A percentile compares a stretch with the other conserved stretches of the same genome.
Evolutionary conservation across 1,140 invertebrate species (phyloP).

Genomic region (Drosophila orena): DNA sequence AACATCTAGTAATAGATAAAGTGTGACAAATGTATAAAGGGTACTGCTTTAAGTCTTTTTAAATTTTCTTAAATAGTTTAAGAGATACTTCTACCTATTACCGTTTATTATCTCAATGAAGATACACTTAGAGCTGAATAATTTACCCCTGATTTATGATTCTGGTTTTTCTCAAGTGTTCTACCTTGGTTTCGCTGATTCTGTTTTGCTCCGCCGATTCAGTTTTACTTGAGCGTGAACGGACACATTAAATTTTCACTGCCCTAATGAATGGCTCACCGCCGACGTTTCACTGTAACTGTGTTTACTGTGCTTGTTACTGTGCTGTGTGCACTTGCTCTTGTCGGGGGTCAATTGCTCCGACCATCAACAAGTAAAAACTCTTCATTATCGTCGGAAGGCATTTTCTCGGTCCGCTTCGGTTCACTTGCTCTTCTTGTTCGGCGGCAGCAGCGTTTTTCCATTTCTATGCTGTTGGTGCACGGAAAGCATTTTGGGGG

Average conservation of each 20-base stretch:
- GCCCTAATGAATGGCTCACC: conserved; percentile 70
- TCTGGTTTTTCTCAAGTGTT: conserved; percentile 36
- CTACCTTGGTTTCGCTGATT: conserved; percentile 55
- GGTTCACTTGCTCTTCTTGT: conserved; percentile 70
- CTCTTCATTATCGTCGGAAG: conserved; percentile 69
- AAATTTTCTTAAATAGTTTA: too few relatives aligned
- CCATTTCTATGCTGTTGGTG: conserved; percentile 48
- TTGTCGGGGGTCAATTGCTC: conserved; percentile 56
- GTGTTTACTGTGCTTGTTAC: conserved; percentile 13
- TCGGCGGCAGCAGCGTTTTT: conserved; percentile 31
- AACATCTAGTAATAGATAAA: too few relatives aligned
- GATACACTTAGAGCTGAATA: neutral
- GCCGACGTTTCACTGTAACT: conserved; percentile 25
- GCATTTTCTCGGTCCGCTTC: conserved; percentile 56
- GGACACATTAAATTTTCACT: conserved; percentile 75
- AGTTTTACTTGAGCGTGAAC: conserved; percentile 82
- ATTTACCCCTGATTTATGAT: conserved; percentile 1
- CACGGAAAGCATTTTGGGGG: conserved; percentile 27
- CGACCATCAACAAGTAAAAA: conserved; percentile 72
- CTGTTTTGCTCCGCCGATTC: conserved; percentile 70
- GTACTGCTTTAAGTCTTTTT: too few relatives aligned
- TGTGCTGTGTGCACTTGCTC: conserved; percentile 43
- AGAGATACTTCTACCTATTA: neutral
- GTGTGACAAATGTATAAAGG: too few relatives aligned
- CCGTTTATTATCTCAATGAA: neutral